These are phyloP conservation scores for Odiellus spinosus DNA, from an alignment of 2,888 invertebrate species.

Conservation along the genomic window DNA sequence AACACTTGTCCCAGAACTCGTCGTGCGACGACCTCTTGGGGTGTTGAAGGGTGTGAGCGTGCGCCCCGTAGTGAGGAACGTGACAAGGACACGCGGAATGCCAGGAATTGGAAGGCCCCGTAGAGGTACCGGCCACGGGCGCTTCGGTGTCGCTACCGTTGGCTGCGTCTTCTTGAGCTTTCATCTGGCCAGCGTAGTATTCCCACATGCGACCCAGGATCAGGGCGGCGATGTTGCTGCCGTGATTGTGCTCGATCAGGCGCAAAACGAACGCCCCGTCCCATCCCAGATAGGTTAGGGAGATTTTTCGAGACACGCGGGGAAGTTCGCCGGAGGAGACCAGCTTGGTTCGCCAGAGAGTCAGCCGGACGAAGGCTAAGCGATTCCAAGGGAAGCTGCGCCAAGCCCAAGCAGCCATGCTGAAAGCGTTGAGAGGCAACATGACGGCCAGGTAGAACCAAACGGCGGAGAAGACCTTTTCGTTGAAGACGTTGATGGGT, in stretches of 20 bases:
- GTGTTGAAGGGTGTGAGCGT: slow-evolving; percentile 11
- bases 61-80: slow-evolving; percentile 16
- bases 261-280: slow-evolving; percentile 28
- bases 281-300: slow-evolving; percentile 26
- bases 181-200: slow-evolving; percentile 24
- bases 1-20: slow-evolving; percentile 22
- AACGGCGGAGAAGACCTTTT: slow-evolving; percentile 27
- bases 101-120: slow-evolving; percentile 22
- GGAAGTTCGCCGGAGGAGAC: slow-evolving; percentile 32
- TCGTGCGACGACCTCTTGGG: slow-evolving; percentile 17
- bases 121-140: slow-evolving; percentile 17
- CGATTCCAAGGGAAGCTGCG: slow-evolving; percentile 24
- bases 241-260: slow-evolving; percentile 28
- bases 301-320: slow-evolving; percentile 26
- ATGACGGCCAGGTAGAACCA: slow-evolving; percentile 29
- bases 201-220: slow-evolving; percentile 24
- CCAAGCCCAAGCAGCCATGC: slow-evolving; percentile 24
- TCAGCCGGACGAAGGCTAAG: slow-evolving; percentile 28
- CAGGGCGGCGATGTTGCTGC: slow-evolving; percentile 26
- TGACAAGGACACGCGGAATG: slow-evolving; percentile 21
- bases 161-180: slow-evolving; percentile 20
- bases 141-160: slow-evolving; percentile 18
- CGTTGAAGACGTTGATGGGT: slow-evolving; percentile 28
- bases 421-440: slow-evolving; percentile 24
- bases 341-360: slow-evolving; percentile 30